These are phyloP conservation scores for Griposia aprilina DNA, from an alignment of 2,888 invertebrate species.

Conservation along the genomic window DNA sequence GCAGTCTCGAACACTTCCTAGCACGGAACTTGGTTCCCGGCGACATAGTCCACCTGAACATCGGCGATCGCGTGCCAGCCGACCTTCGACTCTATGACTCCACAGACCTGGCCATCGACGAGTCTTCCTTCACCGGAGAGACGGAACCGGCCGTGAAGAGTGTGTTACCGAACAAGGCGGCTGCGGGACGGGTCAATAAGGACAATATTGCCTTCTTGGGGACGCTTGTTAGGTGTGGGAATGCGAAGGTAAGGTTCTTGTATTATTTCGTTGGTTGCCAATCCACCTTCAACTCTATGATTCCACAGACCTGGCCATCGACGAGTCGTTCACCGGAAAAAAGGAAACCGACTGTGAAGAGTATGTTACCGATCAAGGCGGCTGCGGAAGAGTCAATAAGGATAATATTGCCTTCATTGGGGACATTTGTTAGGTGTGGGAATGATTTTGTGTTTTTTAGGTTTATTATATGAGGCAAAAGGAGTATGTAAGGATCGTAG, in stretches of 20 bases:
- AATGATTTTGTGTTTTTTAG: slow-evolving; percentile 87
- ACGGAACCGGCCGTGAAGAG: slow-evolving; percentile 97
- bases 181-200: slow-evolving; percentile 93
- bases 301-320: slow-evolving; percentile 97
- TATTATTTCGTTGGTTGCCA: slow-evolving; percentile 90
- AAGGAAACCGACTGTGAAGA: slow-evolving; percentile 97
- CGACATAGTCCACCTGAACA: slow-evolving; percentile 97
- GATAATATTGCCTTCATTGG: slow-evolving; percentile 99
- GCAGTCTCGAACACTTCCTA: slow-evolving; percentile 96
- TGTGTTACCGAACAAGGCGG: slow-evolving; percentile 92
- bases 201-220: slow-evolving; percentile 99
- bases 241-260: slow-evolving; percentile 94
- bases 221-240: slow-evolving; percentile 98
- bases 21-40: slow-evolving; percentile 99
- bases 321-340: slow-evolving; percentile 99
- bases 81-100: slow-evolving; percentile 98
- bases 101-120: slow-evolving; percentile 98
- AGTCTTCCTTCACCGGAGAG: slow-evolving; percentile 99
- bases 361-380: slow-evolving; percentile 91
- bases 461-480: background rate
- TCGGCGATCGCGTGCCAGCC: slow-evolving; percentile 99
- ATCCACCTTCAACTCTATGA: slow-evolving; percentile 98
- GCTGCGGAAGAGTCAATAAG: slow-evolving; percentile 93
- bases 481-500: too few relatives aligned
- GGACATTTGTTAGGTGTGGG: slow-evolving; percentile 98